These are phyloP conservation scores for Erpobdella octoculata DNA, from an alignment of 2,888 invertebrate species.

Conservation along the genomic window DNA sequence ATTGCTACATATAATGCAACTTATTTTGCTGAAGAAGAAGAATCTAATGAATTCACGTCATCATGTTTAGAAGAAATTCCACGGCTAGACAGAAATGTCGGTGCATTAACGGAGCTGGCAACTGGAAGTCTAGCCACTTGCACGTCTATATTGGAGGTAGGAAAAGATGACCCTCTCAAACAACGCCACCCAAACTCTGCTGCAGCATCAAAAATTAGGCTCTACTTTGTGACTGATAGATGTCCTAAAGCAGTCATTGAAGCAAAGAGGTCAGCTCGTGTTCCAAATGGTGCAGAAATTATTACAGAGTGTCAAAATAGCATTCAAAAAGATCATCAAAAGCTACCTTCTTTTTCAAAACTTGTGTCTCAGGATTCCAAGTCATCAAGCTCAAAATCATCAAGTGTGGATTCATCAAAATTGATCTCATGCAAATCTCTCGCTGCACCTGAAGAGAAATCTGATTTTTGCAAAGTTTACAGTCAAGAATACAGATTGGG, in stretches of 20 bases:
- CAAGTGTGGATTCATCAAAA: conserved; percentile 6
- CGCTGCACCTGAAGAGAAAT: background rate
- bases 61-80: conserved; percentile 8
- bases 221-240: conserved; percentile 8
- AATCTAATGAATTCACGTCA: background rate
- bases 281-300: conserved; percentile 1
- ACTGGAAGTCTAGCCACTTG: conserved; percentile 21
- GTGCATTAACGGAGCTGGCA: conserved; percentile 19
- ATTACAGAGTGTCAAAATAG: background rate
- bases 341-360: conserved; percentile 9
- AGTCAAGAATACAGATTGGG: conserved; percentile 12
- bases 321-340: conserved; percentile 12
- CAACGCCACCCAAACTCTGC: background rate
- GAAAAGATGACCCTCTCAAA: conserved; percentile 18
- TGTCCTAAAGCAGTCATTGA: background rate
- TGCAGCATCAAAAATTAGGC: conserved; percentile 7
- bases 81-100: conserved; percentile 3
- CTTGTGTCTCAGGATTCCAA: background rate
- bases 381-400: background rate
- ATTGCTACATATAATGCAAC: no score
- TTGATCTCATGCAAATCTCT: background rate
- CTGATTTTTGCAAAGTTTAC: conserved; percentile 20
- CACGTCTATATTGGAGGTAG: conserved; percentile 16
- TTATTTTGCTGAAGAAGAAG: no score
- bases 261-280: background rate